A percentile compares a stretch with the other conserved stretches of the same genome.
Evolutionary conservation across 1,140 invertebrate species (phyloP).

Genomic region (Oryzaephilus surinamensis): DNA sequence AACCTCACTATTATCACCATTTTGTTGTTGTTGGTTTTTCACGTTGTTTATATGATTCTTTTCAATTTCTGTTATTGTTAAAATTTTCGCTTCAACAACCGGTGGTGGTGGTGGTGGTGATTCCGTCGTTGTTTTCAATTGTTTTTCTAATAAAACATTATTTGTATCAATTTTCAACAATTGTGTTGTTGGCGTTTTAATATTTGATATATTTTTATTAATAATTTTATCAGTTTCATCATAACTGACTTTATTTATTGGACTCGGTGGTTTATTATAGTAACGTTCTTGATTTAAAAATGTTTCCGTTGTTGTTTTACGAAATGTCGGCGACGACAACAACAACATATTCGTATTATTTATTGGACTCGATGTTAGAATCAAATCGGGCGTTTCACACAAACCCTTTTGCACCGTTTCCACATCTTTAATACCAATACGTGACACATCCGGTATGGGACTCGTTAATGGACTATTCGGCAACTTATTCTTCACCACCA

Average conservation of each 20-base stretch:
- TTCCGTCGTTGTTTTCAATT: neutral
- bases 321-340: slow-evolving; percentile 14
- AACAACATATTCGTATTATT: slow-evolving; percentile 12
- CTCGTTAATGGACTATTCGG: slow-evolving; percentile 23
- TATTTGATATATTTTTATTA: slow-evolving; percentile 11
- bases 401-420: slow-evolving; percentile 12
- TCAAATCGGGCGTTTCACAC: slow-evolving; percentile 32
- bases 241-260: neutral
- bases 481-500: slow-evolving; percentile 18
- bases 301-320: slow-evolving; percentile 17
- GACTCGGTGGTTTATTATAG: neutral
- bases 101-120: neutral
- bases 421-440: slow-evolving; percentile 12
- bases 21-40: slow-evolving; percentile 47
- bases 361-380: slow-evolving; percentile 31
- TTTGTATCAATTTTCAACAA: slow-evolving; percentile 1
- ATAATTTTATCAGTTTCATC: slow-evolving; percentile 8
- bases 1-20: slow-evolving; percentile 30
- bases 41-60: slow-evolving; percentile 60
- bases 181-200: slow-evolving; percentile 13
- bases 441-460: slow-evolving; percentile 33
- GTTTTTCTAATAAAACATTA: too few relatives aligned
- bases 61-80: slow-evolving; percentile 52
- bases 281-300: slow-evolving; percentile 26
- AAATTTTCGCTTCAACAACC: neutral